phyloP scores from a whole-genome alignment of 2,113 vertebrate genomes.

The Indri indri region DNA sequence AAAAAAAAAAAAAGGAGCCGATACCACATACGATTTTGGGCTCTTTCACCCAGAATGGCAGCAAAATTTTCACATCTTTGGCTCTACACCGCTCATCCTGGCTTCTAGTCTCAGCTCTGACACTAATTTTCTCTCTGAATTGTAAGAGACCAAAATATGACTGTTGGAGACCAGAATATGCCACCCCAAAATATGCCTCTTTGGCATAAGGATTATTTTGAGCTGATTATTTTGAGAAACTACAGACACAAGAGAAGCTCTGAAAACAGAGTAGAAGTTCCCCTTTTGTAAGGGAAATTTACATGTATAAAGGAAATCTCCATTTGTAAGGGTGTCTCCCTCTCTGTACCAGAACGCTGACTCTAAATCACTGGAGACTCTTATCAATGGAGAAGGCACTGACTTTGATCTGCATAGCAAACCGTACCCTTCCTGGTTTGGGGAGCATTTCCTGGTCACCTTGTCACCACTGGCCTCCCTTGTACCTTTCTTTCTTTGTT shows the following conservation, averaged over 20 bases:
- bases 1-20: background rate
- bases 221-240: constrained; percentile 44
- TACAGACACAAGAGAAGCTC: background rate
- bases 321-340: background rate
- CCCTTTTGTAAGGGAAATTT: background rate
- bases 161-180: constrained; percentile 33
- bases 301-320: background rate
- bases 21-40: background rate
- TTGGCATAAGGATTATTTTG: background rate
- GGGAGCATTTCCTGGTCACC: background rate
- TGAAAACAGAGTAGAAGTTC: background rate
- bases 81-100: background rate
- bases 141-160: constrained; percentile 13
- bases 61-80: background rate
- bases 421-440: background rate
- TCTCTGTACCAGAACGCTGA: background rate
- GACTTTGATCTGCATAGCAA: background rate
- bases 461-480: background rate
- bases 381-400: background rate
- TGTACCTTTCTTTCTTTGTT: background rate
- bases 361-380: background rate
- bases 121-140: constrained; percentile 35
- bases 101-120: background rate
- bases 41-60: background rate
- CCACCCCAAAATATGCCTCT: constrained; percentile 36